Base-by-base conservation (phyloP, 2,113 vertebrate genomes). In the Prunella himalayana region DNA sequence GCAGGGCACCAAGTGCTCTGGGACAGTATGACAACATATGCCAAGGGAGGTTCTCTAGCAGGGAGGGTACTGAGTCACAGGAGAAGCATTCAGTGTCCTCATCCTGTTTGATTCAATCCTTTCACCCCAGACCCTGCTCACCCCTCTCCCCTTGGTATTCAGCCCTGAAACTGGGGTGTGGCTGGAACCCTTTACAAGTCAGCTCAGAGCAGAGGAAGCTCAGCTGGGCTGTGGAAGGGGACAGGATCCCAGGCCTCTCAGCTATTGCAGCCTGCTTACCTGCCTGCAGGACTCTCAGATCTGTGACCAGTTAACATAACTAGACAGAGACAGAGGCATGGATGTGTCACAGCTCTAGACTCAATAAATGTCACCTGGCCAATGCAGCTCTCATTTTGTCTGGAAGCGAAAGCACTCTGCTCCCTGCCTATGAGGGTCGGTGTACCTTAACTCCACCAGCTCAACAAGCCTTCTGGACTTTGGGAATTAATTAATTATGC, bases 51-150 rank as follows among this genome's bases (percentile, higher is more conserved):
- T 30, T 91, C 54, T 80, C 59, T 31, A 31, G 39, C 0, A 37
- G 1, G 10, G 65, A 71, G 76, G 66, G 22, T 39, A 18, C 60
- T 81, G 86, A 95, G 64, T 96, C 93, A 95, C 56, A 60, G 30
- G 6, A 85, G 42, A 73, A 71, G 23, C 27, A 85, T 92, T 75
- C 56, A 22, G 6, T 33, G n/a, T 23, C 39, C 66, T 89, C 63
- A 60, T 27, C 14, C 35, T 57, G 31, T 44, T 68, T 42, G 44
- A 80, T 28, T 82, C 69, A 82, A 41, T 61, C 31, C 13, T 44
- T 79, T 59, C 18, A 53, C 28, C 35, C 15, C 39, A 56, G 47
- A 35, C 24, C 49, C 44, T 41, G 59, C 16, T 69, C 31, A 59
- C 22, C 17, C 45, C 64, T 72, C 61, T 85, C 31, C 20, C 33